Evolutionary conservation across 2,113 vertebrate species (phyloP), one percentile per base, ranked within the genome.

Genomic region (Sarotherodon lohbergeri): DNA sequence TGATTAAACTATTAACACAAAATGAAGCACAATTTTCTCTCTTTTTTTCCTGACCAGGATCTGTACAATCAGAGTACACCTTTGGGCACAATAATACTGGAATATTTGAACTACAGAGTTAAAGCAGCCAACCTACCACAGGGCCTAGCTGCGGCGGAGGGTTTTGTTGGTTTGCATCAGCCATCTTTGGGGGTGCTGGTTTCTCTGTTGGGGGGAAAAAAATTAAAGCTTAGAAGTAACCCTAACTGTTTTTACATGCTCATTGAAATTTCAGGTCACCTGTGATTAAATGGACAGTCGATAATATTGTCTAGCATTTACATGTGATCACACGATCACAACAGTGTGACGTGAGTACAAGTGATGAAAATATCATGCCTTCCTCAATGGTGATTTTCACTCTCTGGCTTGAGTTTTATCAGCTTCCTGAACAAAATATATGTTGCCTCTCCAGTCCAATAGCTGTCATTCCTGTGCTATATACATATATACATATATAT

Each of bases 101-200:
- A 54, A 19, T 3, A 19, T 19, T 13, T 29, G 19, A 36, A 2
- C 4, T 34, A 48, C 39, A 14, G 0, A 4, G 5, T 54, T 8
- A 39, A 46, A 61, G 9, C 9, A 78, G 9, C 29, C 34, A 54
- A 92, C 95, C 94, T 89, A 97, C 96, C 93, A 92, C 55, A 68
- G 95, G 95, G 32, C 96, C 96, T 3, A 50, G 68, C 43, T 91
- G 94, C 3, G 91, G 95, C 48, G 92, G 95, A 7, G 95, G 93
- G 24, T 80, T 91, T 93, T 87, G 91, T 83, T 94, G 94, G 84
- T 95, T 95, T 43, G 94, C 89, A 79, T 97, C 96, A 68, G 96
- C 95, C 96, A 97, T 97, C 86, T 95, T 93, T 90, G 84, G 12
- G 41, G 88, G 52, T 68, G 36, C 57, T 3, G 10, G 63, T 52